These are phyloP conservation scores for Thymelicus acteon DNA, from an alignment of 2,888 invertebrate genomes.

Conservation along the genomic window DNA sequence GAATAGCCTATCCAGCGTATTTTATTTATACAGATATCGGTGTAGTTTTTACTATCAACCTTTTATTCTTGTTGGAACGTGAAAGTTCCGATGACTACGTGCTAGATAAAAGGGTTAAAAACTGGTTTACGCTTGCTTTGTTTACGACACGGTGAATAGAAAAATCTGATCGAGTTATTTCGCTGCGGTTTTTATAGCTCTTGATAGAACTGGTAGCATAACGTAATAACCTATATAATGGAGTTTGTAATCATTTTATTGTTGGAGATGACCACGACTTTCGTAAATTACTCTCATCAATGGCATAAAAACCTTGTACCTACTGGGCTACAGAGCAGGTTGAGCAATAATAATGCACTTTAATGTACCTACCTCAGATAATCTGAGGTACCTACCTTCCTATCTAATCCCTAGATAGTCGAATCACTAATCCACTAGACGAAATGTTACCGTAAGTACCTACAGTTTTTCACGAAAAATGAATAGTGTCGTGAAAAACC, in stretches of 20 bases:
- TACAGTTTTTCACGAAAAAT: too few relatives aligned
- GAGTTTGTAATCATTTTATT: slow-evolving; percentile 17
- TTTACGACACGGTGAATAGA: slow-evolving; percentile 33
- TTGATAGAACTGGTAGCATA: slow-evolving; percentile 18
- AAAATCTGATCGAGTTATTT: slow-evolving; percentile 27
- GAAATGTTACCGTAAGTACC: too few relatives aligned
- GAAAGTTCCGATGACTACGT: slow-evolving; percentile 37
- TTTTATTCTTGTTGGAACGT: slow-evolving; percentile 36
- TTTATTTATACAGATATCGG: background rate
- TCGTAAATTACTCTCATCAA: slow-evolving; percentile 9
- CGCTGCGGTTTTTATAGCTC: slow-evolving; percentile 9
- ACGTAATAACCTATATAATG: slow-evolving; percentile 23
- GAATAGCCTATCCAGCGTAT: background rate
- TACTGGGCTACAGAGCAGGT: background rate
- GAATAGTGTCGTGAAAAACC: too few relatives aligned
- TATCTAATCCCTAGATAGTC: too few relatives aligned
- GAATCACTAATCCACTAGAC: too few relatives aligned
- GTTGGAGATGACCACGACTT: background rate
- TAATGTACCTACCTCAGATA: too few relatives aligned
- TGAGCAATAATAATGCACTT: background rate
- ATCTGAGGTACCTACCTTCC: too few relatives aligned
- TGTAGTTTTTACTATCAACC: slow-evolving; percentile 31
- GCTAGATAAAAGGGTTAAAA: slow-evolving; percentile 32
- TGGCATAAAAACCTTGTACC: slow-evolving; percentile 3
- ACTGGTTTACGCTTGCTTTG: slow-evolving; percentile 34